phyloP scores from a whole-genome alignment of 1,140 invertebrate genomes.

The Caenorhabditis briggsae region DNA sequence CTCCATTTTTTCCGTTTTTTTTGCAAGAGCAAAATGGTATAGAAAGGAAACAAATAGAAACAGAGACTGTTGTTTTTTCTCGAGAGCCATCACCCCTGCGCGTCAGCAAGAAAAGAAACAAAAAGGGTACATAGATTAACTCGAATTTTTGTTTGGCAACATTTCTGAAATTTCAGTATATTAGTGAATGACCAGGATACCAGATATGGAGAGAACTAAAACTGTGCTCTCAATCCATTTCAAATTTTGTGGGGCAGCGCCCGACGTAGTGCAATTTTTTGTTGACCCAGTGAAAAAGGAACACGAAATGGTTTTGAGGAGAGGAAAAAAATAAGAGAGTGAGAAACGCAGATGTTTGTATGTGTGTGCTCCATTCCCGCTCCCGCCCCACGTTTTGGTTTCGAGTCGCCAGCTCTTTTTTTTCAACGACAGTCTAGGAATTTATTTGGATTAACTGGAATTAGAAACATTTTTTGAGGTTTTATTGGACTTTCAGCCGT shows the following conservation, averaged over 20 bases:
- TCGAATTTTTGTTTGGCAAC: too few relatives aligned
- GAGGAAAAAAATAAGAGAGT: slow-evolving; percentile 25
- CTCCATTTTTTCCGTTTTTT: slow-evolving; percentile 5
- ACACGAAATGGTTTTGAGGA: slow-evolving; percentile 11
- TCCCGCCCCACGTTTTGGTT: background rate
- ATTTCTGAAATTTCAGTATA: background rate
- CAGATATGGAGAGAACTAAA: too few relatives aligned
- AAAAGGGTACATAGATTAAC: slow-evolving; percentile 32
- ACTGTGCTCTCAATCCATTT: background rate
- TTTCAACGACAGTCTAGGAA: slow-evolving; percentile 14
- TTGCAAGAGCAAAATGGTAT: slow-evolving; percentile 41
- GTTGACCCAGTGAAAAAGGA: slow-evolving; percentile 54
- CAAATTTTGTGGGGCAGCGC: background rate
- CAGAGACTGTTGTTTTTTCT: slow-evolving; percentile 54
- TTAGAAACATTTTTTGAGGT: background rate
- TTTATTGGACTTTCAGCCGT: background rate
- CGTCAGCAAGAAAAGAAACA: slow-evolving; percentile 5
- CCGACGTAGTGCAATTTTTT: background rate
- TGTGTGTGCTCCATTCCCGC: slow-evolving; percentile 24
- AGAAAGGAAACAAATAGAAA: slow-evolving; percentile 44
- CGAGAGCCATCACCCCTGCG: slow-evolving; percentile 1
- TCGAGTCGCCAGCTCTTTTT: background rate
- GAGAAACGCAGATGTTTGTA: slow-evolving; percentile 21
- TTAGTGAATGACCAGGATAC: too few relatives aligned
- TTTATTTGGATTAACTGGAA: background rate